Base-by-base conservation (phyloP, 2,888 invertebrate species). In the Urechis unicinctus region DNA sequence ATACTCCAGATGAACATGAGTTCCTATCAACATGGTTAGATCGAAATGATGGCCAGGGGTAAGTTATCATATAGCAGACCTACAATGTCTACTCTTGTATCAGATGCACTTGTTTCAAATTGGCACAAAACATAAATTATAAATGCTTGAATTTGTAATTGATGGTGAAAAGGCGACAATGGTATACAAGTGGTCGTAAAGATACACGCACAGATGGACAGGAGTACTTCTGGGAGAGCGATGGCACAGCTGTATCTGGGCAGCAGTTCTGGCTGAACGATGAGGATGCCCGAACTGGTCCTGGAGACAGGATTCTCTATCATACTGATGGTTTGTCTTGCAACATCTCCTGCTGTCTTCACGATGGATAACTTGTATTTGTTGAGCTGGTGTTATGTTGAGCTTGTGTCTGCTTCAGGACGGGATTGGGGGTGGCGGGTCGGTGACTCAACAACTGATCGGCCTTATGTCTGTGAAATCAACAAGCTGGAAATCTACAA, bases 11-110 rank as follows among this genome's bases (percentile, higher is more conserved):
- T 58, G 94, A 95, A 74, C 92, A 94, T 80, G 85, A 88, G 0
- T 95, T 93, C 72, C 82, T 95, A 43, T 82, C 90, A 5, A 84
- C 88, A 61, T 87, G 89, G 71, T 78, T 96, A n/a, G 85, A 88
- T 69, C 81, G 84, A 68, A 82, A 88, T 42, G 30, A 25, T 1
- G 51, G 41, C 17, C 44, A 55, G 22, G 52, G 51, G 55, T 55
- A 6, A 43, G 50, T 22, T 29, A 26, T 29, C 13, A 22, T 28
- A 45, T 44, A 9, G 21, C 24, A n/a, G 21, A 44, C n/a, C n/a
- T n/a, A n/a, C n/a, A n/a, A n/a, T n/a, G n/a, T n/a, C n/a, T n/a
- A n/a, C 36, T 9, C 9, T 17, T 36, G 36, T 9, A 13, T 36
- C 36, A 17, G 9, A 17, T 36, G 36, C 36, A 36, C n/a, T n/a